phyloP scores from a whole-genome alignment of 2,888 invertebrate genomes.

The Heliconius sara region DNA sequence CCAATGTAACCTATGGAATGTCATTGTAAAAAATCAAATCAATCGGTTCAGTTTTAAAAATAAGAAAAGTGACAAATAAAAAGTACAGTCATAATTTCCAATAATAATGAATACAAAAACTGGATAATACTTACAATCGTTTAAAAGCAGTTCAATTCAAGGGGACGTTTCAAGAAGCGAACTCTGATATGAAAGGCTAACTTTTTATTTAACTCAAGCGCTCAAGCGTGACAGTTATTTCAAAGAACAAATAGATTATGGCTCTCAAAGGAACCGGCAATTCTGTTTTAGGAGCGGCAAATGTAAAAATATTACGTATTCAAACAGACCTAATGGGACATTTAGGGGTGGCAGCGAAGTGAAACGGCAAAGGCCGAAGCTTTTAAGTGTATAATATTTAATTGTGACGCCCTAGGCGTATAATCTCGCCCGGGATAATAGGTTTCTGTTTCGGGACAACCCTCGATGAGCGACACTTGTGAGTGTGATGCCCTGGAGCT shows the following conservation, averaged over 20 bases:
- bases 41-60: background rate
- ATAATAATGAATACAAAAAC: slow-evolving; percentile 12
- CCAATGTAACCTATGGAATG: slow-evolving; percentile 45
- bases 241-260: slow-evolving; percentile 84
- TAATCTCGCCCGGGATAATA: slow-evolving; percentile 85
- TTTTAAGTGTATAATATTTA: slow-evolving; percentile 85
- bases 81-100: slow-evolving; percentile 24
- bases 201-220: slow-evolving; percentile 75
- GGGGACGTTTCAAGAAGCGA: slow-evolving; percentile 47
- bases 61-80: slow-evolving; percentile 20
- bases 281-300: slow-evolving; percentile 82
- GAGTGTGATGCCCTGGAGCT: slow-evolving; percentile 78
- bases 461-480: slow-evolving; percentile 80
- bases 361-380: slow-evolving; percentile 85
- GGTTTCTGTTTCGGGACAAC: slow-evolving; percentile 84
- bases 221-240: slow-evolving; percentile 81
- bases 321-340: slow-evolving; percentile 84
- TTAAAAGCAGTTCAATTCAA: slow-evolving; percentile 33
- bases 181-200: slow-evolving; percentile 66
- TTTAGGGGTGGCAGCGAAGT: slow-evolving; percentile 84
- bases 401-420: slow-evolving; percentile 85
- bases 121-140: slow-evolving; percentile 11
- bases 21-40: slow-evolving; percentile 41
- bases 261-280: slow-evolving; percentile 83
- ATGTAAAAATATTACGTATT: slow-evolving; percentile 85